Evolutionary conservation across 2,113 vertebrate genomes (phyloP).

Genomic region (Columba janthina): DNA sequence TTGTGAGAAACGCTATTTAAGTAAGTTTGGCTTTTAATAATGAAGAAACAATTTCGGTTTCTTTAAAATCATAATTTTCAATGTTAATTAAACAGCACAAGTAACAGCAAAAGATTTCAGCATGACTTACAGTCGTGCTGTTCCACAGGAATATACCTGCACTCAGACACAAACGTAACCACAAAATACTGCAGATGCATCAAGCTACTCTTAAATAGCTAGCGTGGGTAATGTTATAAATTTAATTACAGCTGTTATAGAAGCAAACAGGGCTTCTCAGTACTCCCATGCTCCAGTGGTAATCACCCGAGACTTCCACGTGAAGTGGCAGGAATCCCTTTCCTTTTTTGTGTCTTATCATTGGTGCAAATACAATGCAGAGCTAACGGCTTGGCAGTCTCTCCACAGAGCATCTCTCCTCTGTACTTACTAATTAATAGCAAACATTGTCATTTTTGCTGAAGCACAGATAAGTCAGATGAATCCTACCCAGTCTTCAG

Average conservation of each 20-base stretch:
- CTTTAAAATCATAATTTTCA: neutral
- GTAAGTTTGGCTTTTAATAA: neutral
- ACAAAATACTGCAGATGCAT: neutral
- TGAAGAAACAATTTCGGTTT: neutral
- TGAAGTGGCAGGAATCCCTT: neutral
- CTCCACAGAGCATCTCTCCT: neutral
- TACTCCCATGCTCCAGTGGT: neutral
- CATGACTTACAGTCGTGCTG: accelerated
- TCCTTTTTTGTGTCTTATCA: neutral
- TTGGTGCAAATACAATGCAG: accelerated
- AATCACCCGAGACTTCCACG: neutral
- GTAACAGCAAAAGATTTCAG: neutral
- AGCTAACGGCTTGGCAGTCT: neutral
- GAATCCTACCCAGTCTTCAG: neutral
- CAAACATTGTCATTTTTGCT: neutral
- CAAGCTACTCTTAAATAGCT: neutral
- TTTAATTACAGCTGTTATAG: neutral
- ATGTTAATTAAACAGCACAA: accelerated
- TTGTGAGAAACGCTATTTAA: neutral
- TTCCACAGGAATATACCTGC: neutral
- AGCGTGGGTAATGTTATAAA: accelerated
- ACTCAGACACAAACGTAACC: neutral
- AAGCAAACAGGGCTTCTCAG: neutral
- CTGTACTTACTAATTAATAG: neutral
- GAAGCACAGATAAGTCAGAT: neutral